A percentile compares a stretch with the other conserved stretches of the same genome.
phyloP scores from a whole-genome alignment of 1,140 invertebrate genomes.

The Ostrea edulis region DNA sequence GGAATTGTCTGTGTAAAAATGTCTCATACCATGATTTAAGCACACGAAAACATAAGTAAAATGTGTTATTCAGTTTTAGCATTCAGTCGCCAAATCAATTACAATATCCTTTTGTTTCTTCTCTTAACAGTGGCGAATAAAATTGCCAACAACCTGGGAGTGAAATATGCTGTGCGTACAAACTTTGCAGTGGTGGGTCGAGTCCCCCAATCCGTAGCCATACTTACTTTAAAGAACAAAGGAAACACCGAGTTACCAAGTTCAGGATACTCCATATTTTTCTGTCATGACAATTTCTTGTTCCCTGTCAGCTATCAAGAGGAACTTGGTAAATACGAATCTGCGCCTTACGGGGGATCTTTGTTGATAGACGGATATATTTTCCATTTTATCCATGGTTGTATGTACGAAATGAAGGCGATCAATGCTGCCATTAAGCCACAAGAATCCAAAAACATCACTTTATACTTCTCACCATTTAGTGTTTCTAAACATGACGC shows the following conservation, averaged over 20 bases:
- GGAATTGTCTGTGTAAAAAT: not conserved
- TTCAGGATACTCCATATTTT: not conserved
- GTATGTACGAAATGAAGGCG: conserved; percentile 4
- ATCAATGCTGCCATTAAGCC: not conserved
- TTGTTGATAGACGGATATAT: not conserved
- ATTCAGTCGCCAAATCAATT: not conserved
- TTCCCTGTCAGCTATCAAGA: conserved; percentile 7
- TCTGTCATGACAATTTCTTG: conserved; percentile 29
- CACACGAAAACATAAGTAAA: no score
- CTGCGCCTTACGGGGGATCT: not conserved
- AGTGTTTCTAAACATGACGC: not conserved
- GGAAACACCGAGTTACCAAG: not conserved
- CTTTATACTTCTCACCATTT: conserved; percentile 10
- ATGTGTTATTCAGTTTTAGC: no score
- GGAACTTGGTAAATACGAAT: not conserved
- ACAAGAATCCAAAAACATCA: not conserved
- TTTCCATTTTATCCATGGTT: conserved; percentile 1
- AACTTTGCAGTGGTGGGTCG: conserved; percentile 5
- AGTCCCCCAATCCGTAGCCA: not conserved
- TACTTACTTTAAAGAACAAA: not conserved
- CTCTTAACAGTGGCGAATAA: not conserved
- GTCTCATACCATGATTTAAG: not conserved
- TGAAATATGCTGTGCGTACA: conserved; percentile 9
- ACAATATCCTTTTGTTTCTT: not conserved
- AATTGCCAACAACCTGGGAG: not conserved